These are phyloP conservation scores for Oryzaephilus surinamensis DNA, from an alignment of 1,140 invertebrate species.

Conservation along the genomic window DNA sequence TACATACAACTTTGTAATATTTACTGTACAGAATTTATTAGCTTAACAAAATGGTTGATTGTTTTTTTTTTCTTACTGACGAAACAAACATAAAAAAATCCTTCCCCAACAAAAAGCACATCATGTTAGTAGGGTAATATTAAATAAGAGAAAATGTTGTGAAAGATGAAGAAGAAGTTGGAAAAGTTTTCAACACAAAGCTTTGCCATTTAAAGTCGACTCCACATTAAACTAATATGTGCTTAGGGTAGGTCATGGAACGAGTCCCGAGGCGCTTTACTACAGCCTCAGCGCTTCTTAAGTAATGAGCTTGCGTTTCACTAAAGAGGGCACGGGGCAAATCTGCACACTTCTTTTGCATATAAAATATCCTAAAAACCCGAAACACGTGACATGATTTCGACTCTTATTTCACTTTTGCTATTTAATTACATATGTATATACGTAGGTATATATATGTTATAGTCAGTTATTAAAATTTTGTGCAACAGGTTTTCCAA, in stretches of 20 bases:
- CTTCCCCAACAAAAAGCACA: background rate
- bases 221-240: slow-evolving; percentile 25
- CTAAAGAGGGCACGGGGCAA: slow-evolving; percentile 17
- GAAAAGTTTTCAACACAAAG: no score
- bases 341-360: slow-evolving; percentile 13
- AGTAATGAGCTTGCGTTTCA: slow-evolving; percentile 21
- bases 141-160: background rate
- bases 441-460: no score
- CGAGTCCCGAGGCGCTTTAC: slow-evolving; percentile 19
- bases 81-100: no score
- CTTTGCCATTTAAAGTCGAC: slow-evolving; percentile 15
- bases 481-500: no score
- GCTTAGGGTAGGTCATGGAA: slow-evolving; percentile 19
- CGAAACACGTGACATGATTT: slow-evolving; percentile 5
- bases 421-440: no score
- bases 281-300: slow-evolving; percentile 19
- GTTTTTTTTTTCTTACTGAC: no score
- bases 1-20: no score
- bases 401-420: no score
- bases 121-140: background rate
- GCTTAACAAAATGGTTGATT: no score
- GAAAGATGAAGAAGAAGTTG: no score
- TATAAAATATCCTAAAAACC: slow-evolving; percentile 9
- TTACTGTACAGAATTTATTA: no score
- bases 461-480: no score